phyloP scores from a whole-genome alignment of 2,113 vertebrate genomes.

The Holacanthus passer region DNA sequence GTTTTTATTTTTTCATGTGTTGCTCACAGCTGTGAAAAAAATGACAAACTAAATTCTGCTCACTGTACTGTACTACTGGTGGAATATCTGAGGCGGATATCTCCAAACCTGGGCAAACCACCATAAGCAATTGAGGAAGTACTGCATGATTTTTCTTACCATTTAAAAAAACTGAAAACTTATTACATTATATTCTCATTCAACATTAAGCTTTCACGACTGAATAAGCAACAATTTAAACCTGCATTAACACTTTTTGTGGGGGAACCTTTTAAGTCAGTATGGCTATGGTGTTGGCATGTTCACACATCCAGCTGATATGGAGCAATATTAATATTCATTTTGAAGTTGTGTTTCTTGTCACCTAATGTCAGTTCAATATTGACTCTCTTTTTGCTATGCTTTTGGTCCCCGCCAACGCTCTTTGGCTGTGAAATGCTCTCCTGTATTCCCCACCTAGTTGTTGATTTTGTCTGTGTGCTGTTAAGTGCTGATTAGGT shows the following conservation, averaged over 20 bases:
- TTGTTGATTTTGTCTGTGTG: not conserved
- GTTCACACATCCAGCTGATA: not conserved
- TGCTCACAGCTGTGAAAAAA: constrained; percentile 1
- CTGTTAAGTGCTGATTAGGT: not conserved
- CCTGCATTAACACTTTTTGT: not conserved
- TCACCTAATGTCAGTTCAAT: not conserved
- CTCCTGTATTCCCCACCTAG: not conserved
- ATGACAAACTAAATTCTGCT: not conserved
- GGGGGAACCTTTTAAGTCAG: not conserved
- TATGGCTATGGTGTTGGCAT: not conserved
- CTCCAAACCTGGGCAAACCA: not conserved
- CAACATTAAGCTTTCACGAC: not conserved
- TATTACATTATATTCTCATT: not conserved
- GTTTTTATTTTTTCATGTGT: not conserved
- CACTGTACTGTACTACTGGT: not conserved
- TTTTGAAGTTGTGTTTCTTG: not conserved
- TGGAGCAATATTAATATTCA: not conserved
- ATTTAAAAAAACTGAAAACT: not conserved
- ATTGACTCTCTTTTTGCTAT: not conserved
- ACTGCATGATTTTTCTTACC: not conserved
- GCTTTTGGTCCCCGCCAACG: not conserved
- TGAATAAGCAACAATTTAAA: too few species aligned
- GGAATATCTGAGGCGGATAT: not conserved
- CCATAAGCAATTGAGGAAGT: not conserved
- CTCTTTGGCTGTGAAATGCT: too few species aligned